Evolutionary conservation across 2,888 invertebrate genomes (phyloP), one percentile per base, ranked within the genome.

Genomic region (Drosophila histrio): DNA sequence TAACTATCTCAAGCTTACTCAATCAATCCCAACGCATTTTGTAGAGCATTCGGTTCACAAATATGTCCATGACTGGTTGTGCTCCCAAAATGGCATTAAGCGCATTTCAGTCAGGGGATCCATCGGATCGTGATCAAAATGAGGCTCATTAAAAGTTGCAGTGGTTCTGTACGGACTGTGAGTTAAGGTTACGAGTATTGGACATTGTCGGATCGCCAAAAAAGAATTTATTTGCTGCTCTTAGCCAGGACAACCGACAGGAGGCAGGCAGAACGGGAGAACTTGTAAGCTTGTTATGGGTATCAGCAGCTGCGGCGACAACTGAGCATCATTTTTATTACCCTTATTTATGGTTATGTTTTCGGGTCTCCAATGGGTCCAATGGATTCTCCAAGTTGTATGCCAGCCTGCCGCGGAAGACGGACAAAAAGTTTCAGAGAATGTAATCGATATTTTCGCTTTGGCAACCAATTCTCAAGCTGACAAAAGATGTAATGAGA

Each of bases 241-340:
- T 79, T 64, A 61, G 69, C 38, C 49, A 54, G 57, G 47, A 60
- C 54, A 54, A 24, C 19, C 54, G 43, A 47, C 38, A 17, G 13
- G n/a, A 52, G 19, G 28, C 6, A 26, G 8, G 15, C 36, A 38
- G 30, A 22, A 17, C 22, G 34, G 44, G 26, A 8, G 9, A 52
- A 49, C 36, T 36, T 22, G 28, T 34, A 36, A 41, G 47, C 43
- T 52, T 44, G 53, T 32, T 36, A 39, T 46, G 32, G 17, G 50
- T 57, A 34, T 44, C 64, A 15, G 56, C 65, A 65, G 65, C 68
- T 47, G 68, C 65, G 59, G 73, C 79, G 81, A 84, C 84, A 79
- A 78, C 83, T 79, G 83, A 81, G 78, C 86, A 85, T 86, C 84
- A 86, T 71, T 86, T 86, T 85, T 86, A 85, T 86, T 82, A 73